Base-by-base conservation (phyloP, 2,113 vertebrate species). In the Rissa tridactyla region DNA sequence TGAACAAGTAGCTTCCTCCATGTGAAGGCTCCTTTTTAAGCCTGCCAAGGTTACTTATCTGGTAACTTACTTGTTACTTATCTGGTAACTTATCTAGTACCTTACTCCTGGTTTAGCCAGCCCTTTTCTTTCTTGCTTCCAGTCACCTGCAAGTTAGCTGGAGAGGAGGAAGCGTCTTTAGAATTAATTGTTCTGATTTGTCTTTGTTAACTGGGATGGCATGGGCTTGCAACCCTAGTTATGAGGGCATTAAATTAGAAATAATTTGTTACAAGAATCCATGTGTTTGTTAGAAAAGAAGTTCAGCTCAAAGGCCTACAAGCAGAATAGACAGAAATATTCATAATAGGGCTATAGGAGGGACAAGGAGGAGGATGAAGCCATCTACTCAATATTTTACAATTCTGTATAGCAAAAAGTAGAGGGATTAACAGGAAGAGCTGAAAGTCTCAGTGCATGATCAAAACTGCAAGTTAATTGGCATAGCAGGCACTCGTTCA, bases 381-480 rank as follows among this genome's bases (percentile, higher is more conserved):
- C 34, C 58, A 55, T 79, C 86, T 64, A 89, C 70, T 64, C 65
- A 34, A 0, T 71, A 65, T 79, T 30, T 82, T 57, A 20, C 0
- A 1, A 16, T 90, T 79, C 36, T n/a, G 34, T 34, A 12, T 3
- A 68, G 86, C 42, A 69, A 57, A 64, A 86, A 94, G 32, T 84
- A 66, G 52, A n/a, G 60, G 52, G 69, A 82, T 94, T 89, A 95
- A 65, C 78, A 60, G 73, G 52, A 89, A 57, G 3, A 64, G 34
- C 78, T 91, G 73, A 57, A 95, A 92, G 65, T 92, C 88, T 78
- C 60, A 51, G 70, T 71, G 57, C 87, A 25, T 27, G 18, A 93
- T 88, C 92, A 94, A 90, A 95, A 92, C 84, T 69, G 84, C 87
- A 79, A 95, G 94, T 95, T 96, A 96, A 96, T 96, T 96, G 94